These are phyloP conservation scores for Lamprologus callipterus DNA, from an alignment of 2,113 vertebrate genomes.

Conservation along the genomic window DNA sequence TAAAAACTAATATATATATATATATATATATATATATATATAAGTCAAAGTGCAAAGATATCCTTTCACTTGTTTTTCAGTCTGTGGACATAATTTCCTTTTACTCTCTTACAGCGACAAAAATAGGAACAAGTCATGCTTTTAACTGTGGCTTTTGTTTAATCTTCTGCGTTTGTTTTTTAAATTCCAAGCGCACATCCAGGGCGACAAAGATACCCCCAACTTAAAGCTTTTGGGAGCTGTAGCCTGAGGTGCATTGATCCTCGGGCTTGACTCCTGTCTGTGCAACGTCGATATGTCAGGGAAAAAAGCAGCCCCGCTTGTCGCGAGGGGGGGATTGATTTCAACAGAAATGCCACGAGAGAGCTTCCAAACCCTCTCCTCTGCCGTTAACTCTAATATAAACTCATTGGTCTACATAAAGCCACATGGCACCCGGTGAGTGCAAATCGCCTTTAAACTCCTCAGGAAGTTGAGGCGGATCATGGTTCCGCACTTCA, in stretches of 20 bases:
- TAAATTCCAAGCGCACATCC: not conserved
- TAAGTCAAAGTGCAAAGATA: not conserved
- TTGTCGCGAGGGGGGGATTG: not conserved
- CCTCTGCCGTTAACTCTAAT: not conserved
- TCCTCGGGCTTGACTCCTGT: not conserved
- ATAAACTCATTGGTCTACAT: not conserved
- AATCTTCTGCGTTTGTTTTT: not conserved
- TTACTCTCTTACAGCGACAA: too few species aligned
- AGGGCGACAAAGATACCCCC: not conserved
- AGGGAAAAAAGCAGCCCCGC: not conserved
- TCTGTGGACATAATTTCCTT: not conserved
- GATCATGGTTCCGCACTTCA: slow-evolving; percentile 48
- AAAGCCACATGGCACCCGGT: not conserved
- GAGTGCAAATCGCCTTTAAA: slow-evolving; percentile 6
- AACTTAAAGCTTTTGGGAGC: not conserved
- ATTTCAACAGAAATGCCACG: not conserved
- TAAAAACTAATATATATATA: not conserved
- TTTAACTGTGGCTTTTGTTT: not conserved
- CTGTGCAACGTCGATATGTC: not conserved
- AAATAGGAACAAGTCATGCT: not conserved
- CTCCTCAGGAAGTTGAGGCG: slow-evolving; percentile 54
- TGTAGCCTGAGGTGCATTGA: not conserved
- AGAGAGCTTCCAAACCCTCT: not conserved
- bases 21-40: not conserved
- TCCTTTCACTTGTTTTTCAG: not conserved